A percentile compares a stretch with the other conserved stretches of the same genome.
Evolutionary conservation across 2,113 vertebrate species (phyloP).

Genomic region (Lepus timidus): DNA sequence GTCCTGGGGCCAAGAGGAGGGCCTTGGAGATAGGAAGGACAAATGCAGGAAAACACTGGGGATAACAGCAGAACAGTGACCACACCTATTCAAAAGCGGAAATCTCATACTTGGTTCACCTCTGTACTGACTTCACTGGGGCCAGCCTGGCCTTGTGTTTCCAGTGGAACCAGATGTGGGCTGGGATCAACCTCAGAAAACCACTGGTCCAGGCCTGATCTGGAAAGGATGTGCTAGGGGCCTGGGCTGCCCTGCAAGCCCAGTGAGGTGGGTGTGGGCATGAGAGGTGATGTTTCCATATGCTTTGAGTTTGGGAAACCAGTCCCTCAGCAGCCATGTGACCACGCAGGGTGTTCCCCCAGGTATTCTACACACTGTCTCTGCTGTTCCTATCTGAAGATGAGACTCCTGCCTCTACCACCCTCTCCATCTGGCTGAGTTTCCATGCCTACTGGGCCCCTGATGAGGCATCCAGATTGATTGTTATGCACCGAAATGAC

Average conservation of each 20-base stretch:
- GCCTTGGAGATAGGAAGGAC: not conserved
- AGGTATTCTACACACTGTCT: slow-evolving; percentile 86
- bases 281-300: not conserved
- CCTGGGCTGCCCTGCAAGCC: not conserved
- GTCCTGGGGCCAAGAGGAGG: not conserved
- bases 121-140: not conserved
- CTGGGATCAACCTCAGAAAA: not conserved
- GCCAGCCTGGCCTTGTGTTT: not conserved
- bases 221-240: not conserved
- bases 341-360: not conserved
- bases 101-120: not conserved
- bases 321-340: not conserved
- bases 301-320: not conserved
- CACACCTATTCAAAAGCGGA: not conserved
- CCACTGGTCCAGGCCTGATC: fast-evolving
- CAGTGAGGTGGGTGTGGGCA: too few relatives aligned
- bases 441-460: slow-evolving; percentile 87
- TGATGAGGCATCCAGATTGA: slow-evolving; percentile 85
- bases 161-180: not conserved
- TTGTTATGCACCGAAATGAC: slow-evolving; percentile 71
- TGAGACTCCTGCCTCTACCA: slow-evolving; percentile 76
- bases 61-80: not conserved
- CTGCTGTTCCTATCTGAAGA: slow-evolving; percentile 82
- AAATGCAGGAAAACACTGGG: not conserved
- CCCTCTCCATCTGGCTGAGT: slow-evolving; percentile 79